These are phyloP conservation scores for Sorex maritimensis DNA, from an alignment of 2,797 vertebrate species.

Conservation along the genomic window DNA sequence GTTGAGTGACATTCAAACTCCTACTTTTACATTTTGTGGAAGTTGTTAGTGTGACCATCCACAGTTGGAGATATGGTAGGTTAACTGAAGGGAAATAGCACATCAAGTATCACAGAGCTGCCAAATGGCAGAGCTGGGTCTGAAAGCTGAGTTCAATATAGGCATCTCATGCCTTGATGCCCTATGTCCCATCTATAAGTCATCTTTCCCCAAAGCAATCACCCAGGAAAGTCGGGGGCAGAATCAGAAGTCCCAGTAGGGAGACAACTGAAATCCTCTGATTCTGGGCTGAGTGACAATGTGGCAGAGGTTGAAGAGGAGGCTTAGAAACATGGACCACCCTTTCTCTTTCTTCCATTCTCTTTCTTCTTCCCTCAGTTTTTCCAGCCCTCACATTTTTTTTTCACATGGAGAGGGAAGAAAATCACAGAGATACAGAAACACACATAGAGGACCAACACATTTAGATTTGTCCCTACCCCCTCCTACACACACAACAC, in stretches of 20 bases:
- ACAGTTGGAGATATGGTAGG: conserved; percentile 42
- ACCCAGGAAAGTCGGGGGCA: background rate
- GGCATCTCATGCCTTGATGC: background rate
- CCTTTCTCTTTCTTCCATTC: background rate
- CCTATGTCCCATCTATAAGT: background rate
- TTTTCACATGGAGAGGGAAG: conserved; percentile 51
- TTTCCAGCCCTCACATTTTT: background rate
- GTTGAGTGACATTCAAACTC: background rate
- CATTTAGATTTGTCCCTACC: too few species aligned
- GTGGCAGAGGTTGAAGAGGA: background rate
- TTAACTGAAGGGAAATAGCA: background rate
- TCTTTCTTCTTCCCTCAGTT: background rate
- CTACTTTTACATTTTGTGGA: background rate
- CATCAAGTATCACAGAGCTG: background rate
- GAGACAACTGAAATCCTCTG: conserved; percentile 9
- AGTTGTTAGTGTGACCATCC: background rate
- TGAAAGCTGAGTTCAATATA: background rate
- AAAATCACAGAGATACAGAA: background rate
- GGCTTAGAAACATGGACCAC: background rate
- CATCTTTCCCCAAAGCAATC: conserved; percentile 41
- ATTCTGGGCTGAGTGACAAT: background rate
- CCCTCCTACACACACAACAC: conserved; percentile 21
- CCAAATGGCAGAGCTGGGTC: background rate
- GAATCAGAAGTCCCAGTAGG: background rate
- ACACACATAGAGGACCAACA: background rate